Evolutionary conservation across 2,888 invertebrate genomes (phyloP), one percentile per base, ranked within the genome.

Genomic region (Epirrita christyi): DNA sequence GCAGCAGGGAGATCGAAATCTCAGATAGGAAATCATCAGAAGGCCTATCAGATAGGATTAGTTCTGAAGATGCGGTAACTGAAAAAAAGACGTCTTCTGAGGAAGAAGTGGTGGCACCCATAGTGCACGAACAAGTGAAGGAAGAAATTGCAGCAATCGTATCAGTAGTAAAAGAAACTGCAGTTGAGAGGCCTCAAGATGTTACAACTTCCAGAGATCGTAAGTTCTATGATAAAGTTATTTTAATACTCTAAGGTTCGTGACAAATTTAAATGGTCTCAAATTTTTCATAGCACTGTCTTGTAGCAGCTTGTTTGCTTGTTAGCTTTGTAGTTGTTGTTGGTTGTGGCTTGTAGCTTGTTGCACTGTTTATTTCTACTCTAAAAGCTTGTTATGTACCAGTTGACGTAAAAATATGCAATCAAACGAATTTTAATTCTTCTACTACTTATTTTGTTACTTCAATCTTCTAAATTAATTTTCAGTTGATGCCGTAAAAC

Each of bases 81-180:
- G 92, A 92, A 59, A 92, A 92, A 64, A 92, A 92, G 59, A 87
- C 92, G 6, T 92, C 92, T 6, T 92, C 91, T 1, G 92, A 92
- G 72, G 92, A 92, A 66, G 87, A 87, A 44, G 75, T 69, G 11
- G 44, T 41, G 11, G 44, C 36, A 0, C 61, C 70, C 0, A 85
- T 78, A 70, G 83, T 82, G 43, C 70, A 66, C n/a, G 78, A 80
- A n/a, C 61, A 63, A 34, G 42, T 75, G 8, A 55, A 75, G 6
- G 70, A 69, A 64, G 80, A 78, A 56, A 74, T 73, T 29, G 48
- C 59, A 14, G 59, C 59, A 15, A 51, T 55, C 11, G 59, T 59
- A 21, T 54, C 51, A n/a, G 44, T 59, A 28, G 38, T 59, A 9
- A 59, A 59, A 55, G 55, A 55, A 36, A 47, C 45, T 21, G 27